phyloP scores from a whole-genome alignment of 2,113 vertebrate genomes.

The Tautogolabrus adspersus region DNA sequence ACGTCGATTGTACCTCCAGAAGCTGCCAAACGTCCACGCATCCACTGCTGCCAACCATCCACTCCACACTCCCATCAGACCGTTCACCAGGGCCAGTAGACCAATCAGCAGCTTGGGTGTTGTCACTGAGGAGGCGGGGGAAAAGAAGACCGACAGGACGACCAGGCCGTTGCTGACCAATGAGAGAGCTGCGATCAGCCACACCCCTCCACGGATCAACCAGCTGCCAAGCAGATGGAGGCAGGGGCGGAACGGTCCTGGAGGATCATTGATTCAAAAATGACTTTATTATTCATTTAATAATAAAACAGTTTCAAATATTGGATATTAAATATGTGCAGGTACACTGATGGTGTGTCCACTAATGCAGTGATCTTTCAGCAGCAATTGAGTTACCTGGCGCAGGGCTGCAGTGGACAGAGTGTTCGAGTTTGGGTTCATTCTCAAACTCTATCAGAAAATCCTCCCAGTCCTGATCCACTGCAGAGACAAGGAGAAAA shows the following conservation, averaged over 20 bases:
- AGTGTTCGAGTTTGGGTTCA: conserved; percentile 88
- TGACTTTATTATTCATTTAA: not conserved
- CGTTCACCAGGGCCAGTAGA: conserved; percentile 88
- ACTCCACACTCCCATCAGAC: conserved; percentile 88
- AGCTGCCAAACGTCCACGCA: conserved; percentile 89
- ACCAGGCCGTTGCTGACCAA: conserved; percentile 89
- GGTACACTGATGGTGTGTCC: not conserved
- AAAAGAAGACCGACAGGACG: conserved; percentile 86
- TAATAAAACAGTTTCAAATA: too few species aligned
- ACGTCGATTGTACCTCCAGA: conserved; percentile 80
- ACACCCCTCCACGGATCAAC: conserved; percentile 92
- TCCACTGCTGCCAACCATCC: conserved; percentile 89
- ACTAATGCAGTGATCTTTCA: too few species aligned
- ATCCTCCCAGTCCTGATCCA: conserved; percentile 90
- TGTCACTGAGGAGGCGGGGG: conserved; percentile 77
- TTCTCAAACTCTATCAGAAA: conserved; percentile 91
- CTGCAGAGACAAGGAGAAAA: conserved; percentile 30
- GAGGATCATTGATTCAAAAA: not conserved
- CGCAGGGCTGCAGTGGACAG: conserved; percentile 90
- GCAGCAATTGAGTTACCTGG: conserved; percentile 84
- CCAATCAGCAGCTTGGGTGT: conserved; percentile 89
- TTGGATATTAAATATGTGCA: not conserved
- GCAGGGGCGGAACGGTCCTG: conserved; percentile 94
- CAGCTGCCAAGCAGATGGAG: conserved; percentile 92
- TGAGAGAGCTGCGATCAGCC: conserved; percentile 88